Percentiles rank a stretch among this genome's conserved stretches.
Evolutionary conservation across 2,797 vertebrate genomes (phyloP).

Genomic region (Eleutherodactylus coqui): DNA sequence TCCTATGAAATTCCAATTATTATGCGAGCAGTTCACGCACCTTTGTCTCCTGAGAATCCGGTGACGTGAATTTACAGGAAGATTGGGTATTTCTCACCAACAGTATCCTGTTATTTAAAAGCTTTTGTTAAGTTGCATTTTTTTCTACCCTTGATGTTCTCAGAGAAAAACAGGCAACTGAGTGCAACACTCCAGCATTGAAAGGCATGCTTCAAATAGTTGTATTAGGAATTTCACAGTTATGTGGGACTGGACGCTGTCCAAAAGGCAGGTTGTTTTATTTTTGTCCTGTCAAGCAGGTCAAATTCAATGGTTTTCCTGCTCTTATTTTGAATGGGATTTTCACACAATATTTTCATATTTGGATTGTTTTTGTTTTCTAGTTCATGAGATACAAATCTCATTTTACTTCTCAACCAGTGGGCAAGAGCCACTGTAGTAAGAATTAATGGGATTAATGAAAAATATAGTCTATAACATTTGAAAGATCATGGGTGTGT

Average conservation of each 20-base stretch:
- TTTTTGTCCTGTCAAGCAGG: conserved; percentile 59
- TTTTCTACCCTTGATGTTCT: conserved; percentile 83
- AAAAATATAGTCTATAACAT: no score
- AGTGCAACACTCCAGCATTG: conserved; percentile 70
- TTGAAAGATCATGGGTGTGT: no score
- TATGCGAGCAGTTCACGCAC: conserved; percentile 90
- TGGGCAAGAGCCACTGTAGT: neutral
- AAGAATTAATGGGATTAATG: no score
- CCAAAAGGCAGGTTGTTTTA: conserved; percentile 68
- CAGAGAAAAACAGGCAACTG: conserved; percentile 85
- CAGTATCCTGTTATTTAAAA: conserved; percentile 98
- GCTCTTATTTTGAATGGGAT: conserved; percentile 20
- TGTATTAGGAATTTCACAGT: conserved; percentile 58
- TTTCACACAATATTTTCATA: conserved; percentile 33
- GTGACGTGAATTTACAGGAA: conserved; percentile 97
- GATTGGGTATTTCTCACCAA: conserved; percentile 99
- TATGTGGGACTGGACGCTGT: conserved; percentile 62
- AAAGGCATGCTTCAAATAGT: conserved; percentile 69
- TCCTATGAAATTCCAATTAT: conserved; percentile 94
- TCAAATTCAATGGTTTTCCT: conserved; percentile 27
- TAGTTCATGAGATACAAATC: neutral
- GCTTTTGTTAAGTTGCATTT: conserved; percentile 93
- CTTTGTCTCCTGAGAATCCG: conserved; percentile 91
- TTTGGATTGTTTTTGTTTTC: neutral
- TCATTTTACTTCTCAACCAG: neutral